These are phyloP conservation scores for Morinoia aosen DNA, from an alignment of 2,888 invertebrate genomes.

Conservation along the genomic window DNA sequence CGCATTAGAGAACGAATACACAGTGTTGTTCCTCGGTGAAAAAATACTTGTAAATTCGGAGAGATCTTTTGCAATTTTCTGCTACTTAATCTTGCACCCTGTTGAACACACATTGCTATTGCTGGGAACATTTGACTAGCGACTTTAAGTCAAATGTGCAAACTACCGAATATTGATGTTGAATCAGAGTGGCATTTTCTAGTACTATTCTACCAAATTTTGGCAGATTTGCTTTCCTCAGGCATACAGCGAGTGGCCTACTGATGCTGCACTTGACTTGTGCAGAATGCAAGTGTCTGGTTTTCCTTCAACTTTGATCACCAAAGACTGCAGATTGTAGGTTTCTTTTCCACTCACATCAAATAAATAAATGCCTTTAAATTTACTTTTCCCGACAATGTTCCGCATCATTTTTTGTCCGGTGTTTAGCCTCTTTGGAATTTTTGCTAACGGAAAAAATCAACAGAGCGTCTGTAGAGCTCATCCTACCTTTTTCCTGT, in stretches of 20 bases:
- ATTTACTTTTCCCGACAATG: neutral
- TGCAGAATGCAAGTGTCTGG: neutral
- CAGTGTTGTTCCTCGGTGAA: neutral
- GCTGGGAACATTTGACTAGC: neutral
- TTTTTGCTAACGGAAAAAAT: neutral
- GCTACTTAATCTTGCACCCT: neutral
- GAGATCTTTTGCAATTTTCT: neutral
- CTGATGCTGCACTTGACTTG: neutral
- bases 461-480: neutral
- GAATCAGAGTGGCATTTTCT: neutral
- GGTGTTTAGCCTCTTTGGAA: neutral
- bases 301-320: neutral
- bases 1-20: neutral
- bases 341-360: neutral
- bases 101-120: neutral
- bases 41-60: neutral
- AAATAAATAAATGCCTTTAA: neutral
- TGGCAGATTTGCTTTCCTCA: too few species aligned
- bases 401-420: neutral
- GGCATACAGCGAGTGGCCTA: neutral
- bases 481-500: neutral
- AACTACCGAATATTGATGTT: neutral
- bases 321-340: neutral
- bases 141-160: neutral
- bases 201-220: too few species aligned